These are phyloP conservation scores for Diorhabda sublineata DNA, from an alignment of 1,140 invertebrate genomes.

Conservation along the genomic window DNA sequence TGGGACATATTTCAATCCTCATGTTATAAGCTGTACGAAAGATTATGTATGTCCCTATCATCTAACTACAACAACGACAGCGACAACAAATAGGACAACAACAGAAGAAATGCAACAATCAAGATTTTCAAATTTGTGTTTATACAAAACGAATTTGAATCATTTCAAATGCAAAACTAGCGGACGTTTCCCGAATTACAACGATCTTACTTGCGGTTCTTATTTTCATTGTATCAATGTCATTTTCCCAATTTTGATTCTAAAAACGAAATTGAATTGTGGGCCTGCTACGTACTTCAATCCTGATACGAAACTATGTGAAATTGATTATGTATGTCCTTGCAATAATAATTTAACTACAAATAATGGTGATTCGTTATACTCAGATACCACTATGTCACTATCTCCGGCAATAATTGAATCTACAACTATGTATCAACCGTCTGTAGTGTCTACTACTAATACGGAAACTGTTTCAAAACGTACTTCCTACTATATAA, in stretches of 20 bases:
- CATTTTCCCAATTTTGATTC: not conserved
- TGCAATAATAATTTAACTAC: not conserved
- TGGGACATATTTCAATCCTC: not conserved
- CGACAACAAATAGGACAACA: not conserved
- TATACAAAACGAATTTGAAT: not conserved
- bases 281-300: not conserved
- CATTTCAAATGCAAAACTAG: not conserved
- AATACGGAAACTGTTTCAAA: no score
- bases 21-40: not conserved
- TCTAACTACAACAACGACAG: not conserved
- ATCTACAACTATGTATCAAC: no score
- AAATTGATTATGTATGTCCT: not conserved
- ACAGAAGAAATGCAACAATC: not conserved
- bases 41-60: constrained; percentile 2
- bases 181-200: not conserved
- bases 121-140: not conserved
- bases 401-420: no score
- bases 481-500: no score
- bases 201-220: not conserved
- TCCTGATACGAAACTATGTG: not conserved
- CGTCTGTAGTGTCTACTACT: no score
- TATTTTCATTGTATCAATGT: not conserved
- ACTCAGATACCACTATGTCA: no score
- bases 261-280: not conserved
- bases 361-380: no score